phyloP scores from a whole-genome alignment of 2,888 invertebrate genomes.

The Sinohyriopsis cumingii region DNA sequence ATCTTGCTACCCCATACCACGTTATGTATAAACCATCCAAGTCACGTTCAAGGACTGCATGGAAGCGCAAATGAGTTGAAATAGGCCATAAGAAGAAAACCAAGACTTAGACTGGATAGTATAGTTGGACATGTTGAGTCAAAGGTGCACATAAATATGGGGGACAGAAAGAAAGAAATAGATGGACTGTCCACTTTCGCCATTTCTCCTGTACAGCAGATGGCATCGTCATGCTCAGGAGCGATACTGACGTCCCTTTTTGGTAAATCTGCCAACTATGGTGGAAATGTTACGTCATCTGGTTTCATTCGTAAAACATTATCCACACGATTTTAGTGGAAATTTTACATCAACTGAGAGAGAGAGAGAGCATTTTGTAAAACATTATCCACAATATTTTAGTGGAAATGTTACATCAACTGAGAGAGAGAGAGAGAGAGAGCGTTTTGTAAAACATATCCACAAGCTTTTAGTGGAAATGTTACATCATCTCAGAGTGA shows the following conservation, averaged over 20 bases:
- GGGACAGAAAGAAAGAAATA: neutral
- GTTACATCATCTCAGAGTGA: too few species aligned
- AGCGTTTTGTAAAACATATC: neutral
- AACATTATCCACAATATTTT: neutral
- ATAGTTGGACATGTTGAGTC: constrained; percentile 1
- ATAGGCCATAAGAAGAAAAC: too few species aligned
- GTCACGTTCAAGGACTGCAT: too few species aligned
- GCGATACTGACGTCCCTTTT: constrained; percentile 91
- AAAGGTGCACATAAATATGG: constrained; percentile 5
- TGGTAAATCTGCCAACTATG: constrained; percentile 47
- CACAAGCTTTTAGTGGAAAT: neutral
- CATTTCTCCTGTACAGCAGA: constrained; percentile 79
- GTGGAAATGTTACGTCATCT: too few species aligned
- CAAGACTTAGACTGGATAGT: too few species aligned
- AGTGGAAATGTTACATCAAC: too few species aligned
- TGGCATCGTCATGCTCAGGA: constrained; percentile 89
- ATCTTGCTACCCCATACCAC: too few species aligned
- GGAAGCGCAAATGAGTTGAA: too few species aligned
- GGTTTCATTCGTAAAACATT: neutral
- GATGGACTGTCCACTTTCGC: constrained; percentile 74
- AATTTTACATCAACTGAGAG: too few species aligned
- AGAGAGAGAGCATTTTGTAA: neutral
- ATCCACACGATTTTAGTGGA: neutral
- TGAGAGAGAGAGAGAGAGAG: too few species aligned
- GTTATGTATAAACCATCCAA: too few species aligned